These are phyloP conservation scores for Netelia inedita DNA, from an alignment of 2,888 invertebrate genomes.

Conservation along the genomic window DNA sequence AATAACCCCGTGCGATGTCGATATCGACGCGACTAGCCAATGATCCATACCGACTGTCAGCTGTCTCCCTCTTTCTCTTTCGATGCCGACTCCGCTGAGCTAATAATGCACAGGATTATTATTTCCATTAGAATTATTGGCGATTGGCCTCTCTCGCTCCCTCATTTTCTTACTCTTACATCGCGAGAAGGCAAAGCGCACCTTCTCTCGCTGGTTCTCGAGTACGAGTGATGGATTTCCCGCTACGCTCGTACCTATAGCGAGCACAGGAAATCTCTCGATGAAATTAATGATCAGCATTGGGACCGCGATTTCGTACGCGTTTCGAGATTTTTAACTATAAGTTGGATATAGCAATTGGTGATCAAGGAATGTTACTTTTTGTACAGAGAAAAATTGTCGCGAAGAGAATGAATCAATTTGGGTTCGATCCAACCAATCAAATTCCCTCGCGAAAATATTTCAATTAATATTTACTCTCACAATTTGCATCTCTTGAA, in stretches of 20 bases:
- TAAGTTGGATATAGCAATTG: neutral
- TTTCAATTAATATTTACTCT: neutral
- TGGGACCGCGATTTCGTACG: slow-evolving; percentile 57
- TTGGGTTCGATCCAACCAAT: neutral
- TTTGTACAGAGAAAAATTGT: neutral
- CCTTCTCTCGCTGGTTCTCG: neutral
- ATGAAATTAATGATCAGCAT: slow-evolving; percentile 69
- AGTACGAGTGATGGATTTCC: slow-evolving; percentile 58
- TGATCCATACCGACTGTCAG: slow-evolving; percentile 64
- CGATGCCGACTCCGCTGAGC: neutral
- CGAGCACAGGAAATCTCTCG: slow-evolving; percentile 51
- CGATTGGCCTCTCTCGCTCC: slow-evolving; percentile 28
- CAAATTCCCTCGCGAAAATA: neutral
- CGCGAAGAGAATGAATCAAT: neutral
- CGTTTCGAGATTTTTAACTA: slow-evolving; percentile 19
- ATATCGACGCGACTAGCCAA: slow-evolving; percentile 73
- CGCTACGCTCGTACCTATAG: slow-evolving; percentile 11
- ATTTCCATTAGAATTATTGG: slow-evolving; percentile 61
- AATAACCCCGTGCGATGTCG: slow-evolving; percentile 78
- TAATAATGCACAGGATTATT: slow-evolving; percentile 39
- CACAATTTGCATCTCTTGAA: too few species aligned
- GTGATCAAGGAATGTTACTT: neutral
- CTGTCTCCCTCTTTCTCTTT: slow-evolving; percentile 15
- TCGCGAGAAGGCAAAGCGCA: neutral
- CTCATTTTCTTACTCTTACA: slow-evolving; percentile 9